Percentiles rank a stretch among this genome's conserved stretches.
Evolutionary conservation across 1,140 invertebrate genomes (phyloP).

Genomic region (Drosophila novamexicana): DNA sequence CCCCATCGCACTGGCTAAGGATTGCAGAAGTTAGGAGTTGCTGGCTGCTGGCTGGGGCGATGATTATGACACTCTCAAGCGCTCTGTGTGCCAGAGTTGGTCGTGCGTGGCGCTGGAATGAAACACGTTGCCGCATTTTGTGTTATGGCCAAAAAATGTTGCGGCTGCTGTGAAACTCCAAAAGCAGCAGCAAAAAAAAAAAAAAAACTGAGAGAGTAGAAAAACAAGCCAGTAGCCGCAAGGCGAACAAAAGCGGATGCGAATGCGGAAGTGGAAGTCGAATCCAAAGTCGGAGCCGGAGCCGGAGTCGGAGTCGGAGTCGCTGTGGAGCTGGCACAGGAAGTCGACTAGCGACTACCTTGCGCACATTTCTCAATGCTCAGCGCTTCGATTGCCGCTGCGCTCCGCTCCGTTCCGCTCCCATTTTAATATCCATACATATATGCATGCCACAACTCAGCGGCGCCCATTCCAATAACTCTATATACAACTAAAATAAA

Average conservation of each 20-base stretch:
- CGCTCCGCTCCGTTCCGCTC: background rate
- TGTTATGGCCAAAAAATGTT: constrained; percentile 39
- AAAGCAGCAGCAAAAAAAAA: constrained; percentile 19
- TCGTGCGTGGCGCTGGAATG: constrained; percentile 51
- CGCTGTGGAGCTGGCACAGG: constrained; percentile 19
- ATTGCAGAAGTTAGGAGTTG: background rate
- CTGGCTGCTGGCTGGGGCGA: constrained; percentile 29
- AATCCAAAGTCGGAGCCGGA: constrained; percentile 5
- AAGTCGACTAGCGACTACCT: constrained; percentile 44
- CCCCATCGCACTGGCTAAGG: background rate
- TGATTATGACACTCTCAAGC: constrained; percentile 49
- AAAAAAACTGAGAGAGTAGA: background rate
- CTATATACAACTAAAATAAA: no score
- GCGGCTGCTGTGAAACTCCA: constrained; percentile 33
- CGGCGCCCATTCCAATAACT: no score
- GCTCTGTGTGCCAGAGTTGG: constrained; percentile 26
- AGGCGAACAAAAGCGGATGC: constrained; percentile 46
- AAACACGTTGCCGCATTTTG: constrained; percentile 52
- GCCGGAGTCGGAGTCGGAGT: constrained; percentile 1
- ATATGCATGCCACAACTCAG: background rate
- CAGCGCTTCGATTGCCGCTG: constrained; percentile 18
- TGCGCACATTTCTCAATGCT: constrained; percentile 37
- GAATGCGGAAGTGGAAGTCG: constrained; percentile 50
- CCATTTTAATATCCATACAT: constrained; percentile 12
- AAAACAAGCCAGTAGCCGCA: constrained; percentile 18